phyloP scores from a whole-genome alignment of 2,113 vertebrate genomes.

The Clinocottus analis region DNA sequence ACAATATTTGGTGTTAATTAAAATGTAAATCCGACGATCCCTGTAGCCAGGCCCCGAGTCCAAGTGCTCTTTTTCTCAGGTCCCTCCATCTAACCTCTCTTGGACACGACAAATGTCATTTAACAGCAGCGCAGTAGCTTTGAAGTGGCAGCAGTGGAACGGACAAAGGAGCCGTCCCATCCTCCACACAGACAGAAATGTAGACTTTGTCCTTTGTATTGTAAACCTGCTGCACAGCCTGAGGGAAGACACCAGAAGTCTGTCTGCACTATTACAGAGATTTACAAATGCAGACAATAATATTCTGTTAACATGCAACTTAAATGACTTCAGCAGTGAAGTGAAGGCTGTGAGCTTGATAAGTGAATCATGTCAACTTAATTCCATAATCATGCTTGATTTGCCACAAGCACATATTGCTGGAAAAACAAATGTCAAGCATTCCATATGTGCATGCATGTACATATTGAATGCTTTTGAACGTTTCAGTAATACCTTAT shows the following conservation, averaged over 20 bases:
- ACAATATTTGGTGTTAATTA: conserved; percentile 82
- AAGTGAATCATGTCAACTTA: not conserved
- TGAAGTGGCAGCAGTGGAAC: conserved; percentile 36
- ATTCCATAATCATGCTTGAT: not conserved
- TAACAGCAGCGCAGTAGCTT: conserved; percentile 46
- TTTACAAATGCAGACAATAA: not conserved
- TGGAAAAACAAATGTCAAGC: not conserved
- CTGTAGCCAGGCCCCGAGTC: conserved; percentile 59
- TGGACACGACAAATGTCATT: conserved; percentile 66
- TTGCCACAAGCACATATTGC: not conserved
- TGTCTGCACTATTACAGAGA: not conserved
- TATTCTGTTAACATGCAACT: not conserved
- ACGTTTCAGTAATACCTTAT: too few species aligned
- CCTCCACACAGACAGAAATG: too few species aligned
- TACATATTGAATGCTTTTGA: too few species aligned
- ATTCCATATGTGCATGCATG: too few species aligned
- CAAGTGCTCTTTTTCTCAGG: conserved; percentile 50
- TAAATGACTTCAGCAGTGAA: not conserved
- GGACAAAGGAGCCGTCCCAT: not conserved
- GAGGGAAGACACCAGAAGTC: not conserved
- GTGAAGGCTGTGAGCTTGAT: not conserved
- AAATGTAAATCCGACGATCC: conserved; percentile 82
- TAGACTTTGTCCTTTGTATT: not conserved
- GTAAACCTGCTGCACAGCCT: not conserved
- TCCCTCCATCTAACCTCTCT: conserved; percentile 60